Base-by-base conservation (phyloP, 2,797 vertebrate genomes). In the Pseudomugil gertrudae region DNA sequence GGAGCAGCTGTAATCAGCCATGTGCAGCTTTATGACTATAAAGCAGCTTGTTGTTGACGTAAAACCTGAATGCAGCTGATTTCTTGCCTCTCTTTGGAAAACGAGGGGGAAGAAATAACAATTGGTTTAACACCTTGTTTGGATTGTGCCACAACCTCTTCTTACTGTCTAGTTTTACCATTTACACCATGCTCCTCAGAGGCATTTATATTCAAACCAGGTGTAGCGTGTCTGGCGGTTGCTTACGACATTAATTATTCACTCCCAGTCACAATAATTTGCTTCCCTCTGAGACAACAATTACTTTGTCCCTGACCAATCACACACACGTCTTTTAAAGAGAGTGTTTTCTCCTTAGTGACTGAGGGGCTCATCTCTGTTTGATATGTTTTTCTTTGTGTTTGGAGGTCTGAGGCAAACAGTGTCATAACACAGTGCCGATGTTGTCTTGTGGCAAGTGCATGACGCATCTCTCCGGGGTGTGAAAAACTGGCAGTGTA, bases 241-340 rank as follows among this genome's bases (percentile, higher is more conserved):
- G 66, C 80, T 76, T 69, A 66, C 79, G 57, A 57, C 79, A 87
- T 89, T 82, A 81, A 89, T 87, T 84, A 84, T 91, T 89, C 74
- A 87, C 71, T 83, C 71, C 48, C 68, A 48, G 29, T 85, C 27
- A 23, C 74, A 79, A 83, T 84, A 77, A 86, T 84, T 86, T 82
- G 76, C 76, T 85, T 82, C 71, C 79, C 77, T 81, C 54, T 43
- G 83, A 85, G 76, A 87, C 35, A 30, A 83, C 80, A 79, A 80
- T 86, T 85, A 71, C 67, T 82, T 74, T 80, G 47, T 60, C 59
- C 68, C 76, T 72, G 74, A 86, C 76, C 73, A 66, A 57, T 58
- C 67, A n/a, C 53, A 73, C 54, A 24, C 53, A 47, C 71, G 78
- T 32, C 36, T 79, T 54, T 48, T 73, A 85, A 81, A 55, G 30